These are phyloP conservation scores for Gadopsis bispinosus DNA, from an alignment of 2,797 vertebrate species.

Conservation along the genomic window DNA sequence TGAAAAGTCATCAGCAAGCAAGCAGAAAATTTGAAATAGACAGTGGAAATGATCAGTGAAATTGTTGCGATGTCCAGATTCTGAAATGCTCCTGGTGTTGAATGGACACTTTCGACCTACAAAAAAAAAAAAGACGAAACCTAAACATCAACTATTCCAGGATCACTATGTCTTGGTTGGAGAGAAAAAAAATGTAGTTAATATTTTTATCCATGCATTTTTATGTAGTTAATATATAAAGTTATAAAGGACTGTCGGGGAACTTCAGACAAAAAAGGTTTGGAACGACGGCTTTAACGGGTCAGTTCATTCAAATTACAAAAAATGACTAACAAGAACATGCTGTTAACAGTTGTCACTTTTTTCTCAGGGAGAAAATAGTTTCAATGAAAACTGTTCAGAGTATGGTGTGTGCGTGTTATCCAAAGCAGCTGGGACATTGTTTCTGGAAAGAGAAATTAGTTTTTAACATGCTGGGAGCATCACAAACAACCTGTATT, in stretches of 20 bases:
- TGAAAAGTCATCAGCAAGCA: background rate
- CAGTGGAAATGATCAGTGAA: background rate
- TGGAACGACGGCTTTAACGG: background rate
- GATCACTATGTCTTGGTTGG: background rate
- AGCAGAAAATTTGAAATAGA: background rate
- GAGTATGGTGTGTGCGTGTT: background rate
- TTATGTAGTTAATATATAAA: background rate
- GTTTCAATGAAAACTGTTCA: background rate
- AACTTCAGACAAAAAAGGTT: background rate
- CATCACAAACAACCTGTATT: background rate
- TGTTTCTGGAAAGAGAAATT: background rate
- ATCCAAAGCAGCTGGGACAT: background rate
- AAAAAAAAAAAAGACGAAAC: background rate
- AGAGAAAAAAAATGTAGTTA: background rate
- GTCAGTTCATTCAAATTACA: background rate
- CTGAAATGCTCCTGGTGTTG: too few species aligned
- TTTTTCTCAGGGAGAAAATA: background rate
- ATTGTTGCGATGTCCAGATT: background rate
- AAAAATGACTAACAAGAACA: background rate
- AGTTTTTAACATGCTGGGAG: background rate
- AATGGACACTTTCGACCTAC: background rate
- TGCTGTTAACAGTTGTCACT: background rate
- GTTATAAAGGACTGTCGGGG: background rate
- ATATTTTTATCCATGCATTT: background rate
- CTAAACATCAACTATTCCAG: background rate